phyloP scores from a whole-genome alignment of 1,140 invertebrate species.

The Streblospio benedicti region DNA sequence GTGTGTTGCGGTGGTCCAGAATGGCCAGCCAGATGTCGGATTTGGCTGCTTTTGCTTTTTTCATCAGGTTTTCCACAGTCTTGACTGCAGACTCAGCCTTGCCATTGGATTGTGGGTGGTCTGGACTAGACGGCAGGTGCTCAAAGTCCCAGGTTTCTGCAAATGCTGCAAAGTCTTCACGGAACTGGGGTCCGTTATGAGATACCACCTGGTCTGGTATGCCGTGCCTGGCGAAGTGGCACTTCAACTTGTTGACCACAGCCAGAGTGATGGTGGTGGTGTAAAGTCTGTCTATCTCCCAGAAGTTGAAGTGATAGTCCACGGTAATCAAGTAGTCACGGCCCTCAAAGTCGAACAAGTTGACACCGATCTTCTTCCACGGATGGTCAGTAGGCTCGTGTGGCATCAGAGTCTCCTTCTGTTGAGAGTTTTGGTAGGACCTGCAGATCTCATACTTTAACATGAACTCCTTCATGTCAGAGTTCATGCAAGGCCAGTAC shows the following conservation, averaged over 20 bases:
- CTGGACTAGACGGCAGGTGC: background rate
- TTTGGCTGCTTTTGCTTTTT: background rate
- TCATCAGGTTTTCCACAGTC: background rate
- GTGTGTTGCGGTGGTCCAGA: constrained; percentile 15
- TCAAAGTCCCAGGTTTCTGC: background rate
- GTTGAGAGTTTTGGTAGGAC: no score
- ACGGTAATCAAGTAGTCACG: constrained; percentile 2
- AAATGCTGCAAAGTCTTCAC: background rate
- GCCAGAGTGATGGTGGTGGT: background rate
- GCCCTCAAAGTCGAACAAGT: constrained; percentile 4
- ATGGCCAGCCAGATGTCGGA: constrained; percentile 11
- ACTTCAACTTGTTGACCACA: background rate
- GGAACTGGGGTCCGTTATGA: constrained; percentile 4
- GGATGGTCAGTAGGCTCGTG: background rate
- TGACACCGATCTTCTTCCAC: constrained; percentile 1
- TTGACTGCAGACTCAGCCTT: background rate
- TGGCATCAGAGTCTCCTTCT: background rate
- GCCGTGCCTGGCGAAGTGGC: background rate
- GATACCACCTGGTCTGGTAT: background rate
- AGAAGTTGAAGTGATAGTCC: constrained; percentile 9
- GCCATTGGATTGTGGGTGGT: background rate
- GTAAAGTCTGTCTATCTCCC: background rate
- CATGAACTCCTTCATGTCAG: no score
- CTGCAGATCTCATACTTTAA: no score
- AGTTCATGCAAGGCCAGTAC: no score